Evolutionary conservation across 1,140 invertebrate genomes (phyloP).

Genomic region (Drosophila ficusphila): DNA sequence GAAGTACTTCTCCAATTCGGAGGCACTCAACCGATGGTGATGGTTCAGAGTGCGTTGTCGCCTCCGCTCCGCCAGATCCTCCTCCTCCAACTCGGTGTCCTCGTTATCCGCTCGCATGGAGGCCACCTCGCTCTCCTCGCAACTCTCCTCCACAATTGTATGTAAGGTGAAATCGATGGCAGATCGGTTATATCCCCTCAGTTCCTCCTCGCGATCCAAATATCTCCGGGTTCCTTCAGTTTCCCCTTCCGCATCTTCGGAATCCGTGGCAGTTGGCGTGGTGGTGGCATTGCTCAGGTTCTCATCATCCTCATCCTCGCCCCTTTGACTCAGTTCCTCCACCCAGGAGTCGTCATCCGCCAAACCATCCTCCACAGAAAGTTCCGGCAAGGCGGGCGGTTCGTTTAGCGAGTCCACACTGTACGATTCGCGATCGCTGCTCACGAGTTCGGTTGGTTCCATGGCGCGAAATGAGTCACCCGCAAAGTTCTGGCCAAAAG

Average conservation of each 20-base stretch:
- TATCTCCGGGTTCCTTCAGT: constrained; percentile 70
- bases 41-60: constrained; percentile 80
- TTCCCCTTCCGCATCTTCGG: constrained; percentile 76
- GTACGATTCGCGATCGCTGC: constrained; percentile 68
- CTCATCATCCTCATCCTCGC: constrained; percentile 87
- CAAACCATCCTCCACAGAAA: constrained; percentile 90
- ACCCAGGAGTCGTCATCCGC: constrained; percentile 95
- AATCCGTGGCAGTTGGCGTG: constrained; percentile 86
- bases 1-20: constrained; percentile 96
- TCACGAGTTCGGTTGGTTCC: constrained; percentile 35
- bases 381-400: constrained; percentile 12
- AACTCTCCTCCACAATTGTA: constrained; percentile 97
- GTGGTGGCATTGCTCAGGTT: constrained; percentile 86
- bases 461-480: constrained; percentile 56
- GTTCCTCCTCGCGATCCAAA: constrained; percentile 90
- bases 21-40: constrained; percentile 88
- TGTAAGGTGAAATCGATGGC: constrained; percentile 95
- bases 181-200: constrained; percentile 91
- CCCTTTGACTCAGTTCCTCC: constrained; percentile 91
- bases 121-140: constrained; percentile 94
- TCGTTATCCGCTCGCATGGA: constrained; percentile 72
- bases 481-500: constrained; percentile 65
- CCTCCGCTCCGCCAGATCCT: constrained; percentile 51
- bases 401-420: constrained; percentile 70
- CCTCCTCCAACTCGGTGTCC: constrained; percentile 46